Base-by-base conservation (phyloP, 2,797 vertebrate species). In the Xenops minutus region DNA sequence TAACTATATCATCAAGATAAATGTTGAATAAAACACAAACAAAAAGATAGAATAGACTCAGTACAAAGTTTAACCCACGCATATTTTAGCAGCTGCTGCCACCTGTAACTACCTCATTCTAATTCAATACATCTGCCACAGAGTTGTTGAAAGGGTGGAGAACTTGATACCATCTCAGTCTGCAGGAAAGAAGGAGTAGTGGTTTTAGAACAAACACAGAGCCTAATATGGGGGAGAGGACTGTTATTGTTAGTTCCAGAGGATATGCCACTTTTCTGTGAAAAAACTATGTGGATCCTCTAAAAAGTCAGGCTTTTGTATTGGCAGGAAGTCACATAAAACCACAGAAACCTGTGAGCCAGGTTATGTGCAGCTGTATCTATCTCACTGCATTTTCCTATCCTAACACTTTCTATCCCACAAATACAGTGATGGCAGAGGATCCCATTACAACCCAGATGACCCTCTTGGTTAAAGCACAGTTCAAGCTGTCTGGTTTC, bases 81-180 rank as follows among this genome's bases (percentile, higher is more conserved):
- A 16, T 46, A 88, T 89, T 93, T 95, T 94, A 96, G 93, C 97
- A 97, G 97, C 96, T 96, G 96, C 90, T 95, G 29, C 96, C 97
- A 97, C 94, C 96, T 98, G 97, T 85, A 97, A 44, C 83, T 81
- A 55, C 76, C 84, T 96, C 93, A 96, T 96, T 97, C 95, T 92
- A 92, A 88, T 92, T 89, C 95, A 96, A 95, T 97, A 94, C 63
- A 68, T 87, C 90, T 96, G 30, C 81, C 73, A 85, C 34, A 71
- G 89, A 89, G 73, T 55, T 95, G 85, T 82, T 95, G 96, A 92
- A 95, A 97, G 87, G 82, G 19, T 72, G 23, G 74, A 95, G 94
- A 97, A 98, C 91, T 76, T 96, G 97, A 98, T 97, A 97, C 94
- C 61, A 36, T 78, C 84, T 97, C 82, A 2, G 4, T 91, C 72